phyloP scores from a whole-genome alignment of 1,140 invertebrate genomes.

The Hyles vespertilio region DNA sequence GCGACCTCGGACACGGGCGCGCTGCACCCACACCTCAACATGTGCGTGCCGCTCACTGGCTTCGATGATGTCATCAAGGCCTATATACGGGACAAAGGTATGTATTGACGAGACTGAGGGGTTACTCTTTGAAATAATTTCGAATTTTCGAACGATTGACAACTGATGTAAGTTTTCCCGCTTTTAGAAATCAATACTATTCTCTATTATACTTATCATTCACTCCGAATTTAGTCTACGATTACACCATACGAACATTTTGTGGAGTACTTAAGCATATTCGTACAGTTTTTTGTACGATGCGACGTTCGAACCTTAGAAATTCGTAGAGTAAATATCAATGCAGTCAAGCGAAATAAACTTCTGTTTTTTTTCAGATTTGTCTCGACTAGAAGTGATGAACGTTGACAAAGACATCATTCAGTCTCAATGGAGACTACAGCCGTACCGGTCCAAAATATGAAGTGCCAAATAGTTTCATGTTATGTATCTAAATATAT shows the following conservation, averaged over 20 bases:
- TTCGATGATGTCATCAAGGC: constrained; percentile 46
- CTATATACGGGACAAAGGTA: constrained; percentile 55
- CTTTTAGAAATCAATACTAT: no score
- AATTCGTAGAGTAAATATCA: no score
- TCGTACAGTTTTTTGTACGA: no score
- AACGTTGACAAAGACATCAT: constrained; percentile 56
- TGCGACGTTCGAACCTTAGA: no score
- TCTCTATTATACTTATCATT: no score
- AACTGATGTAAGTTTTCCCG: no score
- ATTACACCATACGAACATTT: no score
- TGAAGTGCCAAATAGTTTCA: constrained; percentile 31
- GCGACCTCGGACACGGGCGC: constrained; percentile 46
- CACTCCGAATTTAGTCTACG: no score
- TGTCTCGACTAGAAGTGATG: constrained; percentile 35
- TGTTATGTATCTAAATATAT: no score
- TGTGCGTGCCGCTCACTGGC: constrained; percentile 72
- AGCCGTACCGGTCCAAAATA: constrained; percentile 63
- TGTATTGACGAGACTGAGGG: neutral
- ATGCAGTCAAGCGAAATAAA: no score
- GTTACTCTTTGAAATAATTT: constrained; percentile 2
- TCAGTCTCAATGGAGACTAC: constrained; percentile 58
- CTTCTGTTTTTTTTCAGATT: constrained; percentile 39
- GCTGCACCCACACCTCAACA: constrained; percentile 75
- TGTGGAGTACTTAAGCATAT: no score
- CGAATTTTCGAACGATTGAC: neutral